Percentiles rank a stretch among this genome's conserved stretches.
phyloP scores from a whole-genome alignment of 2,888 invertebrate genomes.

The Lycaena phlaeas region DNA sequence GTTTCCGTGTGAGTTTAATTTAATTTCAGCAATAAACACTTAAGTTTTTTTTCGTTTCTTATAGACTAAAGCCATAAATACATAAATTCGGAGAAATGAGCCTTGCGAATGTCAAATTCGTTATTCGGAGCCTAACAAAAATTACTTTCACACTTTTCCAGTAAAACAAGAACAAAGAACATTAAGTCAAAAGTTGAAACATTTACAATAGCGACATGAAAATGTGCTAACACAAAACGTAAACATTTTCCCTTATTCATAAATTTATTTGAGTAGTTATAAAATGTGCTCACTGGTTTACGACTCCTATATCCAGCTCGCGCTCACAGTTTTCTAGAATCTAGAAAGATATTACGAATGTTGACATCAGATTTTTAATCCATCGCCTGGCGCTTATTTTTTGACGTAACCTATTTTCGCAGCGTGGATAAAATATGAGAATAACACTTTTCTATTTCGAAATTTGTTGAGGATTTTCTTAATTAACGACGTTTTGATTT shows the following conservation, averaged over 20 bases:
- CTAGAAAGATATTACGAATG: not conserved
- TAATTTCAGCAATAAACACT: no score
- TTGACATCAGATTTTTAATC: slow-evolving; percentile 6
- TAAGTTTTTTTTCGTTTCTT: no score
- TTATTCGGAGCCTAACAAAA: not conserved
- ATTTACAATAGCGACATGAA: not conserved
- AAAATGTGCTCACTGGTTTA: no score
- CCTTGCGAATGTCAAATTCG: no score
- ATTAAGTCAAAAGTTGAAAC: not conserved
- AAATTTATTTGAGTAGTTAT: not conserved
- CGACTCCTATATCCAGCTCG: no score
- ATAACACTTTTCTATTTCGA: not conserved
- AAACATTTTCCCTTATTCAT: not conserved
- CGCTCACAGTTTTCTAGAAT: no score
- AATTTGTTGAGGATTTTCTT: not conserved
- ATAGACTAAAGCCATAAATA: no score
- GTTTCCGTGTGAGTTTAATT: no score
- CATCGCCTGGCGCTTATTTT: not conserved
- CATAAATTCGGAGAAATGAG: no score
- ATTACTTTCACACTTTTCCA: not conserved
- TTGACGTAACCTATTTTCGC: slow-evolving; percentile 4
- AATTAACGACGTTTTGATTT: not conserved
- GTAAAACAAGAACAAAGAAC: not conserved
- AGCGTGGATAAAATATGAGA: not conserved
- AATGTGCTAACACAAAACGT: not conserved